Base-by-base conservation (phyloP, 2,888 invertebrate species). In the Glaucopsyche alexis region DNA sequence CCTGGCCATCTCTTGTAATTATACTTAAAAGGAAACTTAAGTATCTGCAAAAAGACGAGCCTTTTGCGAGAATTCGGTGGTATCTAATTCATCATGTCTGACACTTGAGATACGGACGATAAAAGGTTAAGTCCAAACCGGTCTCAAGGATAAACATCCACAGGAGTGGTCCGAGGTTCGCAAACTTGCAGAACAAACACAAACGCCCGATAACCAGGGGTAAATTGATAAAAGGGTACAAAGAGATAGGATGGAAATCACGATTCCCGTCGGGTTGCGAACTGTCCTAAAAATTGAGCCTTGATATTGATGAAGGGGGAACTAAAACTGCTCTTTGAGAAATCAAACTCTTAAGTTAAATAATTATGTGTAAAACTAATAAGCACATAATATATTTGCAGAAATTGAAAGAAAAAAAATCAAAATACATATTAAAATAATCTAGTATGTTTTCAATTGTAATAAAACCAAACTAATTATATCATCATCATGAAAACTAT, bases 131-230 rank as follows among this genome's bases (percentile, higher is more conserved):
- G 14, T 40, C 40, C n/a, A 66, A 40, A 66, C 66, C 42, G 11
- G 66, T 66, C 8, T n/a, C 66, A 11, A 42, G 66, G 42, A n/a
- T 66, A 66, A 66, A 66, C 16, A 75, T 66, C 50, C 52, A 72
- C 65, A 73, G 76, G 75, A 74, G 76, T 67, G 76, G 77, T 76
- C 74, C 74, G 77, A 60, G 76, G 77, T 76, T 76, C 75, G 73
- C 72, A 42, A 66, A 72, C 50, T 9, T 66, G 65, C 49, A 72
- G 60, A 47, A 49, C 70, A 75, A 75, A 73, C 73, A 73, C 69
- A 19, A 66, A n/a, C 71, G 77, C 72, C 76, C 74, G 77, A 77
- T 77, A 77, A 74, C 73, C 42, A 16, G 64, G 72, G 38, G 74
- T 60, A 71, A 29, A 73, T 71, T 74, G 67, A 76, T 76, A 74